phyloP scores from a whole-genome alignment of 1,140 invertebrate species.

The Agrypnia vestita region DNA sequence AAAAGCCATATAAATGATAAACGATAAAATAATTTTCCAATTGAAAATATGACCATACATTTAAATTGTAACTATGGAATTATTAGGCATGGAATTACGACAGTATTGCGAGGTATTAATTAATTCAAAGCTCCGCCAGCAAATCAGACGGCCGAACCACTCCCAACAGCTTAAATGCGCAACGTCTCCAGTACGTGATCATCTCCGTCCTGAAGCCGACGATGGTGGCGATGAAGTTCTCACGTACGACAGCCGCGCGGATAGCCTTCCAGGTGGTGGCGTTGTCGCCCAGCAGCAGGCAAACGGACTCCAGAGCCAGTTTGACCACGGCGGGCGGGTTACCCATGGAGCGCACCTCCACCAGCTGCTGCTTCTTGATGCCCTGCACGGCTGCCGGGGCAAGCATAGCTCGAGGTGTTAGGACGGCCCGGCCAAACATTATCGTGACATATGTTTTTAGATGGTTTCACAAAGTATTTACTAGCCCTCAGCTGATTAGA shows the following conservation, averaged over 20 bases:
- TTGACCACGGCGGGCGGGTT: constrained; percentile 96
- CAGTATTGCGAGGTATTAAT: too few species aligned
- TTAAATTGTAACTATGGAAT: too few species aligned
- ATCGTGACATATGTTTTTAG: too few species aligned
- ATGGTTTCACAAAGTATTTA: too few species aligned
- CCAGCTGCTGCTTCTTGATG: constrained; percentile 96
- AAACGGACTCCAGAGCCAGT: constrained; percentile 96
- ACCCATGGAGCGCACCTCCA: constrained; percentile 95
- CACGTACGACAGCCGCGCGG: constrained; percentile 93
- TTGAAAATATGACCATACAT: too few species aligned
- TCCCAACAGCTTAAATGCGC: too few species aligned
- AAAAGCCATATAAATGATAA: too few species aligned
- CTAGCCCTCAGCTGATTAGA: too few species aligned
- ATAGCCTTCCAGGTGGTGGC: constrained; percentile 96
- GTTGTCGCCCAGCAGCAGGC: constrained; percentile 92
- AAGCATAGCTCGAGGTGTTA: constrained; percentile 11
- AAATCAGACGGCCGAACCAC: too few species aligned
- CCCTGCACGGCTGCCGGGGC: constrained; percentile 89
- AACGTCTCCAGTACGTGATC: constrained; percentile 80
- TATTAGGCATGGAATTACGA: too few species aligned
- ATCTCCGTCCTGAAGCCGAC: constrained; percentile 97
- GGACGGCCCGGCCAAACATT: background rate
- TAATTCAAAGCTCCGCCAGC: too few species aligned
- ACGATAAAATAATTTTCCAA: too few species aligned
- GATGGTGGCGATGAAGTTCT: constrained; percentile 98